phyloP scores from a whole-genome alignment of 2,888 invertebrate species.

The Ceramica pisi region DNA sequence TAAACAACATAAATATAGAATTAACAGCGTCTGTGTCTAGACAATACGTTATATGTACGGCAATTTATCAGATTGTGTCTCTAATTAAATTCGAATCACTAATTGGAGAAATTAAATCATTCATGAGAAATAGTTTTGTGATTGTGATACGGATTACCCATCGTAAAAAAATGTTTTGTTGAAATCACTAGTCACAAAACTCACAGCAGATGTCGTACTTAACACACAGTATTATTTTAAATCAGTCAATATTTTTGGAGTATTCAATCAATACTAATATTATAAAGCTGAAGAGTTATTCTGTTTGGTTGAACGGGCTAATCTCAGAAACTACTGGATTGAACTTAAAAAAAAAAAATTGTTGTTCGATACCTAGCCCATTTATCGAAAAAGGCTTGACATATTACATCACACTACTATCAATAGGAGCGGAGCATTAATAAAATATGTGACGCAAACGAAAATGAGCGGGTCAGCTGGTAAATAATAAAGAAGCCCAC shows the following conservation, averaged over 20 bases:
- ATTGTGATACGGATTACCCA: not conserved
- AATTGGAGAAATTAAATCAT: conserved; percentile 39
- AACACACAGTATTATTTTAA: not conserved
- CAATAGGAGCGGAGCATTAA: no score
- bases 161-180: conserved; percentile 13
- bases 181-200: conserved; percentile 3
- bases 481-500: no score
- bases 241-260: not conserved
- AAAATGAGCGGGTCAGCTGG: no score
- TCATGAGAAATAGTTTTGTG: conserved; percentile 23
- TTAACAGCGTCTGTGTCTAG: conserved; percentile 41
- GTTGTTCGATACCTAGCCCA: no score
- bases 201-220: not conserved
- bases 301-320: no score
- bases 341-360: no score
- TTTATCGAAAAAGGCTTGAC: no score
- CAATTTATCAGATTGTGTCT: conserved; percentile 33
- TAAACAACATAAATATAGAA: conserved; percentile 53
- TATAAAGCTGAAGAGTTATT: no score
- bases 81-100: conserved; percentile 44
- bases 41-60: conserved; percentile 20
- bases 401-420: no score
- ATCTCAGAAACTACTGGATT: no score
- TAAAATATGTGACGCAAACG: no score
- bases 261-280: no score